phyloP scores from a whole-genome alignment of 2,797 vertebrate species.

The Pangasius krempfi region DNA sequence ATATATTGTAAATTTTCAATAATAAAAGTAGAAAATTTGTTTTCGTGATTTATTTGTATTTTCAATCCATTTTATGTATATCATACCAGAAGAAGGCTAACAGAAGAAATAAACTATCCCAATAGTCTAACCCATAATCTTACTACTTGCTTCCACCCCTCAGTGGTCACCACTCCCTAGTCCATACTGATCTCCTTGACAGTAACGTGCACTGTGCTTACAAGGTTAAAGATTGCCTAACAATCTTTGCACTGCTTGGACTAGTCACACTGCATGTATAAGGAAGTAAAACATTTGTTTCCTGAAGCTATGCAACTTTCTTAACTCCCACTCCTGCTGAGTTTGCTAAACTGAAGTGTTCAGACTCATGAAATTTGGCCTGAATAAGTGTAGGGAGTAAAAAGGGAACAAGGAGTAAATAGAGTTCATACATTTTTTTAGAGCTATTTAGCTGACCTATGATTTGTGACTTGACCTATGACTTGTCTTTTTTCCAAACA shows the following conservation, averaged over 20 bases:
- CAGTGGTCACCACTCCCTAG: neutral
- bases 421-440: neutral
- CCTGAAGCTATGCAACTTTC: slow-evolving; percentile 2
- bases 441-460: neutral
- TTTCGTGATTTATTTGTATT: neutral
- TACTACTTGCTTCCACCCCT: neutral
- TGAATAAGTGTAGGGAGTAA: neutral
- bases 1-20: neutral
- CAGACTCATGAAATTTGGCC: neutral
- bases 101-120: neutral
- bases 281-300: slow-evolving; percentile 21
- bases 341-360: neutral
- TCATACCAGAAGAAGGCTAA: neutral
- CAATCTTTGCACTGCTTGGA: neutral
- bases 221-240: neutral
- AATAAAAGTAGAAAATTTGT: neutral
- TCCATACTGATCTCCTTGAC: neutral
- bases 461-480: neutral
- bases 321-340: neutral
- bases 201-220: neutral
- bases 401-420: neutral
- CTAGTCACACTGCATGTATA: neutral
- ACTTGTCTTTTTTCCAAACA: neutral
- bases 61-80: neutral
- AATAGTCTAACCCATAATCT: neutral